Evolutionary conservation across 2,888 invertebrate genomes (phyloP), one percentile per base, ranked within the genome.

Genomic region (Amphipoea lucens): DNA sequence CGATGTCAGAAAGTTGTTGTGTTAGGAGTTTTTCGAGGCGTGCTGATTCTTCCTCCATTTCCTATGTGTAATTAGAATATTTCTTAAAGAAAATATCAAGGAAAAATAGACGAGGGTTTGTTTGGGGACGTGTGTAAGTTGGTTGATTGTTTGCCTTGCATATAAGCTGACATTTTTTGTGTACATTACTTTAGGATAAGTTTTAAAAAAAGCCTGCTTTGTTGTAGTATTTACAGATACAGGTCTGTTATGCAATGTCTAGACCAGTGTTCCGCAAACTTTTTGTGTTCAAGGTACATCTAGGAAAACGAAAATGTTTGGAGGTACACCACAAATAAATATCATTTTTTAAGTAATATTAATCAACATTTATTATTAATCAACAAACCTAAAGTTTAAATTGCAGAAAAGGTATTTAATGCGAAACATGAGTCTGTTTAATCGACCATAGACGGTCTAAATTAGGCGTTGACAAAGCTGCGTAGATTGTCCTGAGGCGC

Each of bases 21-120:
- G 89, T 54, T 29, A 95, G 62, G 0, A 93, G 91, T 9, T 89
- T 69, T 60, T 94, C 92, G 0, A 92, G 82, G 5, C 83, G 81
- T 0, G 81, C 40, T 29, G 91, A 92, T 69, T 94, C 92, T 72
- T 89, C 77, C 88, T 94, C 92, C 62, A 93, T 89, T 91, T 93
- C 91, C 95, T 95, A 86, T 54, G 29, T 7, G 14, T 9, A 9
- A 70, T 14, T 11, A 68, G 12, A 4, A 4, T 20, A 4, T 12
- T 7, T 23, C 12, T 48, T 12, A 3, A 29, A 11, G 68, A 29
- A 17, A 40, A 23, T 23, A 48, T 48, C 48, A 12, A 6, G 4
- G 1, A 42, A 42, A 9, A 17, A 9, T 57, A 42, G 68, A 29
- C 1, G 5, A n/a, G 29, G 11, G 3, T 29, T 11, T 29, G 12